phyloP scores from a whole-genome alignment of 1,140 invertebrate species.

The Zaprionus tsacasi region DNA sequence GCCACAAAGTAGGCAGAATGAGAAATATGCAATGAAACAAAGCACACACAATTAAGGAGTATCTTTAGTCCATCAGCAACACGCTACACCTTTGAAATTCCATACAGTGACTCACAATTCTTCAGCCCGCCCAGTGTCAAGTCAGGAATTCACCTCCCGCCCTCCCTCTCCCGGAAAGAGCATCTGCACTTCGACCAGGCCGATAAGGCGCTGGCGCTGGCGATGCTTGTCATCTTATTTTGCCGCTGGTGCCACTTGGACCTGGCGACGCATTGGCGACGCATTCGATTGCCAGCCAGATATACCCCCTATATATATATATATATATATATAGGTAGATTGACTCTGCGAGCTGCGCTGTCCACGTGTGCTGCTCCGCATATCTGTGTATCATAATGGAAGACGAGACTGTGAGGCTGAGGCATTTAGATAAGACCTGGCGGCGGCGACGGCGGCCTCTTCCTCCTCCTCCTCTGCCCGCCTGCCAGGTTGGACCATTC shows the following conservation, averaged over 20 bases:
- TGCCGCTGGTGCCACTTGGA: constrained; percentile 17
- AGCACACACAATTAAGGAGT: neutral
- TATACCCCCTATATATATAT: constrained; percentile 41
- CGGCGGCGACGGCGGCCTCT: constrained; percentile 12
- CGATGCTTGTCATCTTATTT: constrained; percentile 25
- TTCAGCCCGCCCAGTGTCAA: neutral
- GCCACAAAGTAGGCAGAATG: neutral
- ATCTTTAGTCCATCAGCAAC: neutral
- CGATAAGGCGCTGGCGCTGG: neutral
- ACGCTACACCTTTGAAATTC: neutral
- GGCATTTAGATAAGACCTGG: constrained; percentile 79
- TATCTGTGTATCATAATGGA: constrained; percentile 84
- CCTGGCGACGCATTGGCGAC: constrained; percentile 67
- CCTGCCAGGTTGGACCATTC: constrained; percentile 66
- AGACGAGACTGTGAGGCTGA: constrained; percentile 84
- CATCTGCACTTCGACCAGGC: constrained; percentile 12
- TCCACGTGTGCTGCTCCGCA: constrained; percentile 61
- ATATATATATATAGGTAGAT: constrained; percentile 9
- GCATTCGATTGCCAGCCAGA: constrained; percentile 66
- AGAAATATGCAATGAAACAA: neutral
- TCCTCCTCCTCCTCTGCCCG: neutral
- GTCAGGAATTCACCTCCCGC: neutral
- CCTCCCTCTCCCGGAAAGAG: constrained; percentile 4
- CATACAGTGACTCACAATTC: neutral
- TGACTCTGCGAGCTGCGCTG: constrained; percentile 14